Conservation (phyloP, 2,888 invertebrate species). For the Drosophila acutilabella region DNA sequence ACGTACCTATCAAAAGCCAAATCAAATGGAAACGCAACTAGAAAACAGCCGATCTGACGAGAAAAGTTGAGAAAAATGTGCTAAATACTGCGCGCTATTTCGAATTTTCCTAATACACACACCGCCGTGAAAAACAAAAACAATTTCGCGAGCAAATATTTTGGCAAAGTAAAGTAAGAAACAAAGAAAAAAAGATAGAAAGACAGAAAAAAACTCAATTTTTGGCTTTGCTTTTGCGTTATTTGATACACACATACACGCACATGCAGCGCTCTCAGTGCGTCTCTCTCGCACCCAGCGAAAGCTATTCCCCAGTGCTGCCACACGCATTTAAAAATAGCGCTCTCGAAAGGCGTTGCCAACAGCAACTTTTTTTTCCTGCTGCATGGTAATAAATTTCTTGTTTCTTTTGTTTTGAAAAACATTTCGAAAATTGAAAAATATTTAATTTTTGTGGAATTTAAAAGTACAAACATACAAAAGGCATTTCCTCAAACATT, state of each 20-base stretch:
- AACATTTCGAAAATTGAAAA: slow-evolving; percentile 16
- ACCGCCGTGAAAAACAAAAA: slow-evolving; percentile 24
- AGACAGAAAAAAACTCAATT: slow-evolving; percentile 19
- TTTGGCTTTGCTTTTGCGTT: slow-evolving; percentile 59
- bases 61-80: slow-evolving; percentile 47
- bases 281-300: slow-evolving; percentile 58
- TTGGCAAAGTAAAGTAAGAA: slow-evolving; percentile 56
- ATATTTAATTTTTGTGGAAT: slow-evolving; percentile 49
- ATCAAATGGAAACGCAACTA: slow-evolving; percentile 65
- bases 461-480: slow-evolving; percentile 26
- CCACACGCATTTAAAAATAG: slow-evolving; percentile 76
- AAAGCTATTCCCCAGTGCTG: slow-evolving; percentile 57
- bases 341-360: slow-evolving; percentile 62
- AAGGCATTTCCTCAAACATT: slow-evolving; percentile 48
- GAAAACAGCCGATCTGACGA: slow-evolving; percentile 27
- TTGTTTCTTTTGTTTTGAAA: slow-evolving; percentile 45
- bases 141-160: slow-evolving; percentile 53
- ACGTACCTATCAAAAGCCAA: slow-evolving; percentile 39
- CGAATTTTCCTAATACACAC: slow-evolving; percentile 35
- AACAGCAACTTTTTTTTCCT: slow-evolving; percentile 37
- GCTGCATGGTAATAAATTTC: slow-evolving; percentile 23
- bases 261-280: slow-evolving; percentile 12
- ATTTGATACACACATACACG: slow-evolving; percentile 67
- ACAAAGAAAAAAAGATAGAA: slow-evolving; percentile 26
- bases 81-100: slow-evolving; percentile 53